phyloP scores from a whole-genome alignment of 2,113 vertebrate genomes.

The Pituophis catenifer region DNA sequence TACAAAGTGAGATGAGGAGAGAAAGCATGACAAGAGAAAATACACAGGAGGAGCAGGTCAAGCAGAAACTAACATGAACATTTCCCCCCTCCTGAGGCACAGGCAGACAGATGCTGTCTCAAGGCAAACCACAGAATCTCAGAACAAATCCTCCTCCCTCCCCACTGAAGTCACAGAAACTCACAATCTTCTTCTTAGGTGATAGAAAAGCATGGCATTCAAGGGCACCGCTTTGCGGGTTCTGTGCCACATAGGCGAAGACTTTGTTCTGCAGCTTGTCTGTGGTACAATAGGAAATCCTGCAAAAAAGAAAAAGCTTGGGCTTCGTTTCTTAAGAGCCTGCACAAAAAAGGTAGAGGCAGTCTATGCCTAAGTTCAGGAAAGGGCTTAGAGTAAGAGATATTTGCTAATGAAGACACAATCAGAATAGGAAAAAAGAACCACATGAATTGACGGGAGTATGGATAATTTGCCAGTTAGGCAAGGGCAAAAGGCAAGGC shows the following conservation, averaged over 20 bases:
- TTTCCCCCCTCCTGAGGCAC: not conserved
- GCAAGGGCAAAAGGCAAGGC: not conserved
- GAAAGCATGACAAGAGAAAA: not conserved
- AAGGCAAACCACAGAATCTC: not conserved
- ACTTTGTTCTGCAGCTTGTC: slow-evolving; percentile 94
- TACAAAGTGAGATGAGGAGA: slow-evolving; percentile 39
- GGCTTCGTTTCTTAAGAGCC: not conserved
- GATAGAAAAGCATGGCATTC: slow-evolving; percentile 91
- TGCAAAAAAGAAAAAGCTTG: slow-evolving; percentile 48
- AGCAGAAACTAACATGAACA: not conserved
- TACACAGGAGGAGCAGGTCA: not conserved
- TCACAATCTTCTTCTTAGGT: slow-evolving; percentile 90
- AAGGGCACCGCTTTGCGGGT: slow-evolving; percentile 81
- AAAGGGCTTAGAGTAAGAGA: not conserved
- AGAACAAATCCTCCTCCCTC: no score
- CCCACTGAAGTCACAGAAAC: slow-evolving; percentile 23
- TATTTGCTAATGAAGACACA: not conserved
- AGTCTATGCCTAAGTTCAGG: not conserved
- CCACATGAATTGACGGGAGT: not conserved
- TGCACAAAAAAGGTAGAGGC: no score
- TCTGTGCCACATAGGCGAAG: slow-evolving; percentile 88
- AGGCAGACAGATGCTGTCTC: not conserved
- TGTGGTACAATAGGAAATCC: slow-evolving; percentile 92
- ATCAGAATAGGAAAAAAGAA: not conserved
- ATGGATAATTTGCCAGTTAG: not conserved